Evolutionary conservation across 2,797 vertebrate species (phyloP), one percentile per base, ranked within the genome.

Genomic region (Pangasius krempfi): DNA sequence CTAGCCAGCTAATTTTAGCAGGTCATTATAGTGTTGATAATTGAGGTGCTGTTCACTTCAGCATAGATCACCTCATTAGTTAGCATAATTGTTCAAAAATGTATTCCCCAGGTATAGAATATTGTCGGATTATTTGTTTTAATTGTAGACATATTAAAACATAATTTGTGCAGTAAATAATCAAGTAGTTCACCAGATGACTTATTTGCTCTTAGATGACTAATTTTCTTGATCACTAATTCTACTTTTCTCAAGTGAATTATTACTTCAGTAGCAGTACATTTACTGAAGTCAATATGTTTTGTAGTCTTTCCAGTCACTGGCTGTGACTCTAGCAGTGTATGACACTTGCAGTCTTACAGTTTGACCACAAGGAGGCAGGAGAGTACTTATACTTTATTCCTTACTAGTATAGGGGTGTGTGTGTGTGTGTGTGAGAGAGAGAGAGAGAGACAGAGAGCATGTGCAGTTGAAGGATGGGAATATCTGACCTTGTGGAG

Each of bases 291-390:
- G 27, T 73, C 40, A 47, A 12, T 12, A 30, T 37, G 30, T 58
- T 58, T 80, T 54, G 14, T 20, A 20, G 7, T 44, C 25, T 76
- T 78, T 52, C 47, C n/a, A 18, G 75, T 52, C 44, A 78, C 4
- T 83, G 33, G 2, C 83, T 54, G 37, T 64, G 81, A 64, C 37
- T n/a, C 37, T 10, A 56, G 0, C 2, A 50, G 2, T n/a, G 37
- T 30, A 8, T 8, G 56, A 64, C 12, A 33, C 18, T 37, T 66
- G 14, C n/a, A 88, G 7, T 52, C 56, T 54, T 5, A 83, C 8
- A 5, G 18, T 82, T 50, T 86, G 44, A 22, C 62, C 88, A 89
- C 88, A 54, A 82, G 68, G 70, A 44, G 85, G 85, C 58, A 89
- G 68, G 0, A 86, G 56, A 86, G 85, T 62, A 27, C 33, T 33